Conservation (phyloP, 1,140 invertebrate species). For the Pemphigus obesinymphae region DNA sequence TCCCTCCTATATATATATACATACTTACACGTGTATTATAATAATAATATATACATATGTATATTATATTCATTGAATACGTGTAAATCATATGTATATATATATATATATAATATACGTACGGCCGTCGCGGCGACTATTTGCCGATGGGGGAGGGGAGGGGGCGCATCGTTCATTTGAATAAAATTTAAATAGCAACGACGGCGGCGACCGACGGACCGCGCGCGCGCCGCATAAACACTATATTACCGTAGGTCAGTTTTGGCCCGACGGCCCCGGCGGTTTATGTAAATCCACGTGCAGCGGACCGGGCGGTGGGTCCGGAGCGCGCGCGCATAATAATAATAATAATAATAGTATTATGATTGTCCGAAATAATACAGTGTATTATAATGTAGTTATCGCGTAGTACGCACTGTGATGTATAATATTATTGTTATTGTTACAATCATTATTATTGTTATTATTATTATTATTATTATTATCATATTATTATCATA, state of each 20-base stretch:
- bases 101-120: neutral
- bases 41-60: neutral
- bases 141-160: neutral
- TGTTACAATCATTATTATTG: no score
- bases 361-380: no score
- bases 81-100: no score
- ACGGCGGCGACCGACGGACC: constrained; percentile 5
- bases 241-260: constrained; percentile 33
- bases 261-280: constrained; percentile 1
- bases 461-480: no score
- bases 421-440: no score
- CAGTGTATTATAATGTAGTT: no score
- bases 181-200: constrained; percentile 39
- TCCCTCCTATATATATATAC: neutral
- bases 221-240: neutral
- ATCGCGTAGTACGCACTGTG: no score
- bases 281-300: constrained; percentile 4
- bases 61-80: neutral
- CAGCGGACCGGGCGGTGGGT: neutral
- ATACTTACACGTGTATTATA: neutral
- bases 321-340: neutral
- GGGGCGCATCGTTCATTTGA: constrained; percentile 26
- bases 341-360: neutral
- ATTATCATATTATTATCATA: no score
- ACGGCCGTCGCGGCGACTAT: neutral